Base-by-base conservation (phyloP, 2,888 invertebrate species). In the Euclidia mi region DNA sequence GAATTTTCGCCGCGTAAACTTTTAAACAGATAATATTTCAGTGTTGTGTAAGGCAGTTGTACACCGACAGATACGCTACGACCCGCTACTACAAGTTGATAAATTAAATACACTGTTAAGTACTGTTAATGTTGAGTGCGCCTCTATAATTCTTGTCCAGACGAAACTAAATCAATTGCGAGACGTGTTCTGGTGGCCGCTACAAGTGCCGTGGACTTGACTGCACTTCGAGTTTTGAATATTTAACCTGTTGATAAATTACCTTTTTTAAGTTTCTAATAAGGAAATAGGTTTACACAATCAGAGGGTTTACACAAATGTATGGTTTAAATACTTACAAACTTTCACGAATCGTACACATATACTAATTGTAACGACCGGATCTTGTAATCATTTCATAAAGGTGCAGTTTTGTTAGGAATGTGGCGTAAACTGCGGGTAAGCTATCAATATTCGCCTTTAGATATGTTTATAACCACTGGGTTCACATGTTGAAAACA, bases 11-110 rank as follows among this genome's bases (percentile, higher is more conserved):
- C 79, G 74, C 72, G 75, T 81, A 87, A 88, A 84, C 90, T 90
- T 80, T 75, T 67, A 71, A 79, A 71, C 78, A 69, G 83, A 80
- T 90, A 87, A 90, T 90, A 91, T 91, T 91, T 92, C 89, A 90
- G 62, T 70, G 71, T 78, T 69, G 71, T 66, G 63, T 85, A 76
- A 89, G 25, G 76, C 1, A 40, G 7, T 20, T 31, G n/a, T 4
- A 48, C 55, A 67, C 37, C 38, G 15, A n/a, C 3, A 20, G 48
- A 10, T 45, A 38, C 7, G 41, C 40, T 48, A 45, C 45, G 10
- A 15, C 17, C 29, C 1, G 32, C 51, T 51, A 32, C 17, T 32
- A 34, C 40, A 34, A 35, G 45, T 34, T 34, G 38, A 45, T 52
- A 45, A 45, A 45, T 52, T 41, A 43, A 31, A 3, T 44, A 14